Base-by-base conservation (phyloP, 2,888 invertebrate genomes). In the Andrena hattorfiana region DNA sequence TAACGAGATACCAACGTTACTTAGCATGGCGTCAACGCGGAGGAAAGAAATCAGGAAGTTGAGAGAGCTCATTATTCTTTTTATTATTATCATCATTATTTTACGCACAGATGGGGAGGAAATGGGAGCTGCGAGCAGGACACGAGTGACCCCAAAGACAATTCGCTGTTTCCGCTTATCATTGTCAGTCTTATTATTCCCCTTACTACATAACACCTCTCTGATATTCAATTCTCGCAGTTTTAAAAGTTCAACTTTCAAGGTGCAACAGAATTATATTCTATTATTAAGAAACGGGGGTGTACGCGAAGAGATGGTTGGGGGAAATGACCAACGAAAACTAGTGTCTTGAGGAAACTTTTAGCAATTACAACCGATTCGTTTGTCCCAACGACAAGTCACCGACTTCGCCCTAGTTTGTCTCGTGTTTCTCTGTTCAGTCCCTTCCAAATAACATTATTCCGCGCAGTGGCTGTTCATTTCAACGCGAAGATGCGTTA, bases 61-160 rank as follows among this genome's bases (percentile, higher is more conserved):
- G 42, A 20, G 48, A 59, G 8, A 49, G 20, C 28, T 35, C 48
- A 28, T 35, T 20, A 59, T n/a, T 23, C 48, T n/a, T 60, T 66
- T 51, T 72, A 72, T 51, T 23, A 51, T 60, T 77, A 77, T 20
- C 51, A 67, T 26, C 32, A 42, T 68, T 63, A 49, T 68, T 49
- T 63, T 20, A 63, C 78, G 74, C 74, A 63, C 63, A 74, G 67
- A 23, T 16, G 4, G 7, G n/a, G 28, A 48, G 35, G 1, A 7
- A 10, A n/a, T 26, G 1, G 10, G 28, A 8, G 30, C 42, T 10
- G 23, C 26, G n/a, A 10, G 6, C 7, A 1, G 13, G n/a, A 49
- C 26, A 26, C 30, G 30, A 64, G 49, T 20, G 6, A 60, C 32
- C n/a, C 78, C 75, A 79, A 79, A 79, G 78, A 79, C 32, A 32